Percentiles rank a stretch among this genome's conserved stretches.
Evolutionary conservation across 2,113 vertebrate species (phyloP).

Genomic region (Daboia siamensis): DNA sequence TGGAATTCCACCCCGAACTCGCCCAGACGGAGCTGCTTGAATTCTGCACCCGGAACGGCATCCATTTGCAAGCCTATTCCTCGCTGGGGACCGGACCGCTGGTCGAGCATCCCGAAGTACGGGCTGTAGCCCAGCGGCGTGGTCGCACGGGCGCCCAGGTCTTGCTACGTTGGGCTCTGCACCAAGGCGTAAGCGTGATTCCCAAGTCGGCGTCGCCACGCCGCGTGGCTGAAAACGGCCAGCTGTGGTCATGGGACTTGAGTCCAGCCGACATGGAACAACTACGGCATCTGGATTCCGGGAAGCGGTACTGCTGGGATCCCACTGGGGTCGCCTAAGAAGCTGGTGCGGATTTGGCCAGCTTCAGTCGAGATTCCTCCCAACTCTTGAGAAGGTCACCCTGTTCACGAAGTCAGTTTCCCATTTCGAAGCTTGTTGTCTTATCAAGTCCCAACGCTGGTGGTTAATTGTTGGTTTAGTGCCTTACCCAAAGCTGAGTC

Average conservation of each 20-base stretch:
- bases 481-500: neutral
- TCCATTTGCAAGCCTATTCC: conserved; percentile 80
- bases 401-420: neutral
- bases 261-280: conserved; percentile 62
- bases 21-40: conserved; percentile 68
- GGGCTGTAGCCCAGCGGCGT: conserved; percentile 61
- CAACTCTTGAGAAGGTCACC: neutral
- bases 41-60: conserved; percentile 64
- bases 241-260: conserved; percentile 74
- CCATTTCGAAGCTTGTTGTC: neutral
- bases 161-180: conserved; percentile 78
- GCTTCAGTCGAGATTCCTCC: neutral
- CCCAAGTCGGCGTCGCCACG: conserved; percentile 73
- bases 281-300: conserved; percentile 68
- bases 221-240: conserved; percentile 67
- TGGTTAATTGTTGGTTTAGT: neutral
- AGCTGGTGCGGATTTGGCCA: neutral
- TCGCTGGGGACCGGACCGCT: conserved; percentile 75
- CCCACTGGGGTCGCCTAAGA: conserved; percentile 66
- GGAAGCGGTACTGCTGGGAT: conserved; percentile 78
- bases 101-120: conserved; percentile 61
- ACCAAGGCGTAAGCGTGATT: conserved; percentile 73
- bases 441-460: neutral
- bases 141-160: conserved; percentile 72
- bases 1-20: conserved; percentile 79